phyloP scores from a whole-genome alignment of 2,797 vertebrate genomes.

The Odontamblyopus lacepedii region DNA sequence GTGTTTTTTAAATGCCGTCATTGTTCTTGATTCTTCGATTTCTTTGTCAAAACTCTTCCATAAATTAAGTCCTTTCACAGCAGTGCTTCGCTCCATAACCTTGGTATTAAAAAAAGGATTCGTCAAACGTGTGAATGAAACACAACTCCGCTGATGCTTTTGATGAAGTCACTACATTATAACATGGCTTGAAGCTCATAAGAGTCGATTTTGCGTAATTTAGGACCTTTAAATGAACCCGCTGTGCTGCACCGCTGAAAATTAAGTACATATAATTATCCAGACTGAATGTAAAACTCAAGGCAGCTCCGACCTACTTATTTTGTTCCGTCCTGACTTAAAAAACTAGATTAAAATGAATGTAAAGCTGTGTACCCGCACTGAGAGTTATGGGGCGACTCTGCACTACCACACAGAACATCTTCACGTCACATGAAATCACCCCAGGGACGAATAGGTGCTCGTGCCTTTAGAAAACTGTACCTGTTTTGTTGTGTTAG shows the following conservation, averaged over 20 bases:
- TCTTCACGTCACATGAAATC: conserved; percentile 5
- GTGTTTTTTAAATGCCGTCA: no score
- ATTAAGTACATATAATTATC: not conserved
- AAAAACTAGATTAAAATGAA: conserved; percentile 21
- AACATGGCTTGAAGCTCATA: no score
- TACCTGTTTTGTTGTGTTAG: conserved; percentile 34
- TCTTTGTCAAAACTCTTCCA: no score
- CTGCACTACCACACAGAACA: not conserved
- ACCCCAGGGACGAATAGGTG: conserved; percentile 34
- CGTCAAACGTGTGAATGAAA: no score
- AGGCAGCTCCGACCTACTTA: not conserved
- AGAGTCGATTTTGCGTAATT: no score
- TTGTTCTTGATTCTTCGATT: no score
- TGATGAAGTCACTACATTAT: no score
- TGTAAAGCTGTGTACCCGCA: conserved; percentile 18
- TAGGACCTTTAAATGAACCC: not conserved
- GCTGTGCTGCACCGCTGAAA: not conserved
- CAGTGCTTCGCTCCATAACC: no score
- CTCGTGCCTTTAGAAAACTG: conserved; percentile 59
- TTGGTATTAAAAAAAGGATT: no score
- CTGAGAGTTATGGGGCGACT: conserved; percentile 5
- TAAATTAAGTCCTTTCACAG: no score
- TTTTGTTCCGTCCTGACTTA: not conserved
- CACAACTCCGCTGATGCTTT: no score
- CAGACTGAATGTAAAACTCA: not conserved